Evolutionary conservation across 2,797 vertebrate species (phyloP), one percentile per base, ranked within the genome.

Genomic region (Sciurus carolinensis): DNA sequence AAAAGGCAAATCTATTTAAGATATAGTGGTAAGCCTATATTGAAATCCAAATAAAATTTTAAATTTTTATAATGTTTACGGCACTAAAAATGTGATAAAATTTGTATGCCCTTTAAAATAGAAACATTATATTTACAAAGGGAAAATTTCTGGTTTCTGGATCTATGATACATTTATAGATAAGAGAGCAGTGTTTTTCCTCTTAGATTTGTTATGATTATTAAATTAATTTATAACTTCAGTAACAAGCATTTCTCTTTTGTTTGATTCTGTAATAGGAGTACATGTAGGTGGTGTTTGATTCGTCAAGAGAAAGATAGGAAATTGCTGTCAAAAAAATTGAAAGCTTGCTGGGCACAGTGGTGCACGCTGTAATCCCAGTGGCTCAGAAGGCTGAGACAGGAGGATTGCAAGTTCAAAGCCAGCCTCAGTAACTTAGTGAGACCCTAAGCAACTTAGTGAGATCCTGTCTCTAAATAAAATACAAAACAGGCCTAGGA

Each of bases 291-390:
- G 24, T 94, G 18, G 22, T 95, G 7, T 28, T 77, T 39, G 79
- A 8, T 90, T 8, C 73, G 42, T 93, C 52, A 94, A 82, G 54
- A 87, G 64, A 87, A 91, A 88, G 76, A 82, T 95, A 91, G 86
- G 76, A 95, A 93, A 87, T 87, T 96, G 52, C 67, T 98, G 90
- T 80, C 66, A 95, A 26, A 62, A 59, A 26, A 24, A 98, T 97
- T 97, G 80, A 85, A 97, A 98, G 97, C 98, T 92, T 47, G 44
- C 44, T 9, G 9, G 44, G 44, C 44, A 8, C 44, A 47, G 44
- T 47, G 44, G 44, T 9, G 44, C 44, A 47, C 9, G 44, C 44
- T 47, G 44, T 8, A 47, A 47, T 47, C 44, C 44, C 7, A 47
- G 44, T 9, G 44, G 9, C 44, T 47, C 44, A 47, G 44, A 1